These are phyloP conservation scores for Motacilla alba DNA, from an alignment of 2,113 vertebrate species.

Conservation along the genomic window DNA sequence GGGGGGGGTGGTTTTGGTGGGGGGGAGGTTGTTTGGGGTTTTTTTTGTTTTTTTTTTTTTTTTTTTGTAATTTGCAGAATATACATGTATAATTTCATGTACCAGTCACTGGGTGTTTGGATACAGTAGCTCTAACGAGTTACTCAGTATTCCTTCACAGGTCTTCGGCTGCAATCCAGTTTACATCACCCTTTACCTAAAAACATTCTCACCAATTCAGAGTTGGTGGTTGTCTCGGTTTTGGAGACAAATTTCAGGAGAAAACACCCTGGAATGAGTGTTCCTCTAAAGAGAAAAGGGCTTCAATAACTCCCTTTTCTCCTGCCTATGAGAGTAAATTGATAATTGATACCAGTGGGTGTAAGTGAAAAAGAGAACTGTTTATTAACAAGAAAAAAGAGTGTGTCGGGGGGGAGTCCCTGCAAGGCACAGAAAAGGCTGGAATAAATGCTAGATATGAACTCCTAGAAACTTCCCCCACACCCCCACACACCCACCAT, in stretches of 20 bases:
- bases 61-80: not conserved
- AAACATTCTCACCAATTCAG: not conserved
- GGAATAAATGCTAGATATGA: not conserved
- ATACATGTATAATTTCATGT: not conserved
- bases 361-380: not conserved
- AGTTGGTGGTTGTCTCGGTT: not conserved
- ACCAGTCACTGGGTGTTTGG: not conserved
- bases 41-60: not conserved
- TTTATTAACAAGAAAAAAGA: not conserved
- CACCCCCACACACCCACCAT: too few relatives aligned
- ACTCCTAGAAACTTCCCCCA: not conserved
- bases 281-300: not conserved
- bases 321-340: not conserved
- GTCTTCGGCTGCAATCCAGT: not conserved
- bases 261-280: not conserved
- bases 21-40: too few relatives aligned
- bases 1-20: too few relatives aligned
- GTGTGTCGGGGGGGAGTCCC: too few relatives aligned
- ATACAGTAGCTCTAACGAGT: not conserved
- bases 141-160: not conserved
- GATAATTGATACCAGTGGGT: not conserved
- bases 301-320: not conserved
- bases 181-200: not conserved
- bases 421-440: not conserved
- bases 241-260: not conserved